Percentiles rank a stretch among this genome's conserved stretches.
These are phyloP conservation scores for Hyppa rectilinea DNA, from an alignment of 2,888 invertebrate species.

Conservation along the genomic window DNA sequence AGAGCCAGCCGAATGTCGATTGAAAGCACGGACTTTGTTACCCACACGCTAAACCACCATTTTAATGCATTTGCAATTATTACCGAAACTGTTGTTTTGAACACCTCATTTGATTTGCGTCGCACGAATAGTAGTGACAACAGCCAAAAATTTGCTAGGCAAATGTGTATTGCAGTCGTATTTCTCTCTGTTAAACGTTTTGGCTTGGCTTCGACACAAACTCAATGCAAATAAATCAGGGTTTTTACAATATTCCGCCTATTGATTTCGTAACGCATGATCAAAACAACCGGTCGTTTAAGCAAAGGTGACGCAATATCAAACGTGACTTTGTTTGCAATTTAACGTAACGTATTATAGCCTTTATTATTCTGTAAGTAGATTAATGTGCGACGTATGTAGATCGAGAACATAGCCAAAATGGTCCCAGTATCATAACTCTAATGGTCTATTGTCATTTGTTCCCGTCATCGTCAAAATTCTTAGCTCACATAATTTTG, in stretches of 20 bases:
- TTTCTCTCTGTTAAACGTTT: conserved; percentile 12
- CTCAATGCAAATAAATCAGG: conserved; percentile 35
- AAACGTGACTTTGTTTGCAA: conserved; percentile 58
- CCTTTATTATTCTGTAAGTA: conserved; percentile 47
- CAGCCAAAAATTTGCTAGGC: conserved; percentile 26
- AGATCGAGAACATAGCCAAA: conserved; percentile 42
- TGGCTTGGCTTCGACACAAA: conserved; percentile 19
- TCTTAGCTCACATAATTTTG: conserved; percentile 24
- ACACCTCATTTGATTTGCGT: conserved; percentile 55
- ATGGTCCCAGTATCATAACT: conserved; percentile 31
- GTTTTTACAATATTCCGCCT: conserved; percentile 53
- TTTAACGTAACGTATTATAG: conserved; percentile 54
- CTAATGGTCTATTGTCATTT: conserved; percentile 49
- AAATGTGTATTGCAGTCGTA: conserved; percentile 15
- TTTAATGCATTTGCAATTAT: conserved; percentile 62
- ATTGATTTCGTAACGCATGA: conserved; percentile 61
- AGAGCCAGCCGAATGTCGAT: conserved; percentile 71
- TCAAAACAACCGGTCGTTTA: conserved; percentile 61
- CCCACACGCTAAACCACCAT: conserved; percentile 59
- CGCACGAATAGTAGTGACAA: conserved; percentile 48
- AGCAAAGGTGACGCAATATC: conserved; percentile 65
- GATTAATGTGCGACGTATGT: conserved; percentile 46
- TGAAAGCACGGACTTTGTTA: conserved; percentile 54
- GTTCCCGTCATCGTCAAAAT: conserved; percentile 29
- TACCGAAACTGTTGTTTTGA: conserved; percentile 59